Percentiles rank a stretch among this genome's conserved stretches.
Conservation (phyloP, 1,140 invertebrate genomes). For the Meloidogyne chitwoodi region DNA sequence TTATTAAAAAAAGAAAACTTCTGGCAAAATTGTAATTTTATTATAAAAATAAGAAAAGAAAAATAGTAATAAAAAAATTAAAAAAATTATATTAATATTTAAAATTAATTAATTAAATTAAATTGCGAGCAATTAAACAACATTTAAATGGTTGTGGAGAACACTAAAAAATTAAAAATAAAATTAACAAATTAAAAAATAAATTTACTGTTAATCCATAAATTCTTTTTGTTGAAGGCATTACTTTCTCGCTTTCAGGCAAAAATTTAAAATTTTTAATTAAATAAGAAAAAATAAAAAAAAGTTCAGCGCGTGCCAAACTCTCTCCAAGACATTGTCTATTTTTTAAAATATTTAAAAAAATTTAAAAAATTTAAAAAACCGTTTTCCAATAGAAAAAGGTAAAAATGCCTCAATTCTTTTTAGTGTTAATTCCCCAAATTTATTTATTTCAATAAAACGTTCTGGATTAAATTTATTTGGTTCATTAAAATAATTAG, state of each 20-base stretch:
- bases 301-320: constrained; percentile 81
- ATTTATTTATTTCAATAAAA: constrained; percentile 71
- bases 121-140: not conserved
- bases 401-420: constrained; percentile 84
- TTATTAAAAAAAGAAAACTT: not conserved
- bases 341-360: constrained; percentile 35
- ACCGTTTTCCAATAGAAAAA: constrained; percentile 72
- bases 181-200: not conserved
- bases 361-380: too few species aligned
- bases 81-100: too few species aligned
- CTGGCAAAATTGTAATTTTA: too few species aligned
- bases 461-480: constrained; percentile 76
- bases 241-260: not conserved
- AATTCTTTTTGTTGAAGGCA: constrained; percentile 37
- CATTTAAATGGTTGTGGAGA: constrained; percentile 22
- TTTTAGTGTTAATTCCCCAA: constrained; percentile 66
- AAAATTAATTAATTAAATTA: not conserved
- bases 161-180: constrained; percentile 3
- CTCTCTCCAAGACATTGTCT: constrained; percentile 88
- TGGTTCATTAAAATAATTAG: constrained; percentile 65
- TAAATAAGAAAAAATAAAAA: constrained; percentile 79
- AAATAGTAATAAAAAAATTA: too few species aligned
- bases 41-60: too few species aligned
- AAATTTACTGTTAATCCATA: constrained; percentile 46
- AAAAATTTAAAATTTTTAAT: constrained; percentile 74